A percentile compares a stretch with the other conserved stretches of the same genome.
These are phyloP conservation scores for Trichogramma pretiosum DNA, from an alignment of 1,140 invertebrate species.

Conservation along the genomic window DNA sequence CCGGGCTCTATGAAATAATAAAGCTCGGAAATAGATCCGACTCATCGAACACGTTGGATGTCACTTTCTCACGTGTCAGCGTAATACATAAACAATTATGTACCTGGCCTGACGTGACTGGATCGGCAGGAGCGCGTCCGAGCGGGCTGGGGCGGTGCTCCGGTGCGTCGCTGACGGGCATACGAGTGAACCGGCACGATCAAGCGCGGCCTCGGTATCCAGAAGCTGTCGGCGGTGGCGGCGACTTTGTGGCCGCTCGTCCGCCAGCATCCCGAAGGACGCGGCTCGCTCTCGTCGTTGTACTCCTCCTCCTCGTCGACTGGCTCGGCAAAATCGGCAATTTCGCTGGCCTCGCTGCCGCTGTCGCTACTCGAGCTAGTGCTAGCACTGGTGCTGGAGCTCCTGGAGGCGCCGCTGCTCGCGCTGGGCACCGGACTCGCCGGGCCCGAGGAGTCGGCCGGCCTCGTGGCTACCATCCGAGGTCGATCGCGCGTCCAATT, in stretches of 20 bases:
- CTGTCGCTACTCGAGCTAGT: constrained; percentile 29
- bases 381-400: constrained; percentile 12
- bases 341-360: constrained; percentile 41
- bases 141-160: constrained; percentile 34
- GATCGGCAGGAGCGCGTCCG: not conserved
- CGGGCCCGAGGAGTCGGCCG: constrained; percentile 15
- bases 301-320: constrained; percentile 32
- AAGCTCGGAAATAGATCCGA: no score
- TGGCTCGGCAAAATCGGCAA: constrained; percentile 36
- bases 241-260: no score
- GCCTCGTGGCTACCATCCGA: constrained; percentile 7
- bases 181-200: constrained; percentile 82
- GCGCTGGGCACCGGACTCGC: constrained; percentile 6
- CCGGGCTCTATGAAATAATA: no score
- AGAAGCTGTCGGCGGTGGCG: constrained; percentile 62
- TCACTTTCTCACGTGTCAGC: no score
- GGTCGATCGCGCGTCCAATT: constrained; percentile 37
- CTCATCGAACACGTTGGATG: no score
- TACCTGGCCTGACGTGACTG: constrained; percentile 11
- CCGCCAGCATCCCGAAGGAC: constrained; percentile 8
- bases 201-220: constrained; percentile 71
- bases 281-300: constrained; percentile 2
- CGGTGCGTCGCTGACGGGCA: constrained; percentile 66
- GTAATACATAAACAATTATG: not conserved
- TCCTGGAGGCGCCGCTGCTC: constrained; percentile 24